A percentile compares a stretch with the other conserved stretches of the same genome.
Evolutionary conservation across 1,140 invertebrate genomes (phyloP).

Genomic region (Drosophila seguyi): DNA sequence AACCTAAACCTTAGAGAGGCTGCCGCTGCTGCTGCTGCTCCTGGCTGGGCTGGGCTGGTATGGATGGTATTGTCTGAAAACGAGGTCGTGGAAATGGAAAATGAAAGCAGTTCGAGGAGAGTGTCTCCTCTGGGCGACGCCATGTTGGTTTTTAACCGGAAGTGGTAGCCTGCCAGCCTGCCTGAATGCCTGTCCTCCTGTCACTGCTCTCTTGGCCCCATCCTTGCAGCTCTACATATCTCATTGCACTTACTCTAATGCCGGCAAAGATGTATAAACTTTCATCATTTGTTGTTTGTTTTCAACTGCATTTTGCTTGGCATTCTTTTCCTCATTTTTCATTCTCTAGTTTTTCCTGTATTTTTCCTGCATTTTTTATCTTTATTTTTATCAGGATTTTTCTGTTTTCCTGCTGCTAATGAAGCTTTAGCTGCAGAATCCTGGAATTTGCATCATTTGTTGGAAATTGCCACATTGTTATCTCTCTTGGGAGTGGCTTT

Average conservation of each 20-base stretch:
- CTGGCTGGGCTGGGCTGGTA: conserved; percentile 21
- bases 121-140: conserved; percentile 40
- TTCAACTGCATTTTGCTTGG: conserved; percentile 18
- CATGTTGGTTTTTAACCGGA: conserved; percentile 56
- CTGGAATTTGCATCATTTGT: conserved; percentile 2
- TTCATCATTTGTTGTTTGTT: conserved; percentile 34
- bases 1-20: conserved; percentile 24
- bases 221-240: neutral
- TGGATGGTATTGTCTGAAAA: conserved; percentile 54
- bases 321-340: conserved; percentile 14
- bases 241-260: conserved; percentile 35
- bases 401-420: conserved; percentile 48
- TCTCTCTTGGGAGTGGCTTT: conserved; percentile 70
- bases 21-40: conserved; percentile 11
- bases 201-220: neutral
- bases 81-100: conserved; percentile 85
- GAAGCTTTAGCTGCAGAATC: conserved; percentile 34
- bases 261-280: conserved; percentile 54
- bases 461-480: conserved; percentile 25
- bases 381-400: too few relatives aligned
- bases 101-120: conserved; percentile 80
- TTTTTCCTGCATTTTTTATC: conserved; percentile 1
- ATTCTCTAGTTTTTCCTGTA: conserved; percentile 1
- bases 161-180: neutral
- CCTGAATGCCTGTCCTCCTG: neutral